Evolutionary conservation across 2,888 invertebrate species (phyloP), one percentile per base, ranked within the genome.

Genomic region (Athalia cordata): DNA sequence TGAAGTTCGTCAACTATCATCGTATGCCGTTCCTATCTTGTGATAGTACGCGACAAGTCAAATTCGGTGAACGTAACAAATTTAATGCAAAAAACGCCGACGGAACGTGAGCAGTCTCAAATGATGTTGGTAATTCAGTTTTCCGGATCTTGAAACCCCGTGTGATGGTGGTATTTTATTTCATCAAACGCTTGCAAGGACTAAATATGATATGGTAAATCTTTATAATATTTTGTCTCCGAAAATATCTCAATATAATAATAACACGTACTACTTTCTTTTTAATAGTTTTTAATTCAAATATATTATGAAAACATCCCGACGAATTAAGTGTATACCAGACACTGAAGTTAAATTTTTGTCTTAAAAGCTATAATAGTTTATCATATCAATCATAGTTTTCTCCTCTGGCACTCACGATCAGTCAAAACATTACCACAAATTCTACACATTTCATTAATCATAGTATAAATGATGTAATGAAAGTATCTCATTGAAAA

Each of bases 231-330:
- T 68, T 68, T 52, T 55, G 9, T 11, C 55, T 11, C 4, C 29
- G 29, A 52, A 52, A 43, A 29, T 68, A 52, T 29, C 68, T 68
- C 52, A 68, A n/a, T 9, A n/a, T 4, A 55, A 11, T 52, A 29
- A 68, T 68, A 68, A 68, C 50, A 68, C 52, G 15, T 15, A 43
- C 43, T 50, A 68, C 43, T 55, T 15, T 43, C 9, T 52, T 43
- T 29, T 68, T n/a, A 68, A 52, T 68, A 50, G 29, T 29, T 29
- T 29, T 29, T 29, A 29, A 55, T 55, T 55, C n/a, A 7, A 64
- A 64, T 29, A 29, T 64, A 64, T 68, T 68, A 68, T 43, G 68
- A 68, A 68, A 68, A 55, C 55, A 68, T 68, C 52, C n/a, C 15
- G 5, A 52, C 29, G 43, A 43, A 68, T 68, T 13, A 50, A 49